A percentile compares a stretch with the other conserved stretches of the same genome.
phyloP scores from a whole-genome alignment of 2,888 invertebrate genomes.

The Alitta virens region DNA sequence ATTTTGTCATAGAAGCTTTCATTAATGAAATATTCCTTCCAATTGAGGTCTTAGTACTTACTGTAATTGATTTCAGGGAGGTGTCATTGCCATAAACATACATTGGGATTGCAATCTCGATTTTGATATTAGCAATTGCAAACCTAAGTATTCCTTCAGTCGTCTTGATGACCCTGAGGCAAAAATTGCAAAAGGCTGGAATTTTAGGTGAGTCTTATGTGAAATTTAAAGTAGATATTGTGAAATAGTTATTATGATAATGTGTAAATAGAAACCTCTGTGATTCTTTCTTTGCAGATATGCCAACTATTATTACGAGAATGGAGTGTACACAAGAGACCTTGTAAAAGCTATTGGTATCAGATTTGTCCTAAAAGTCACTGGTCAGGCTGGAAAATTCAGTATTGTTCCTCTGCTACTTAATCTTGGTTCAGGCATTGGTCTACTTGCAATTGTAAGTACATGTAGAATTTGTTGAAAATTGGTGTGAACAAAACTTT shows the following conservation, averaged over 20 bases:
- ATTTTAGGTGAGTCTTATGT: slow-evolving; percentile 56
- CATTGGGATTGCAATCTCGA: slow-evolving; percentile 61
- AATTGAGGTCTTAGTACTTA: neutral
- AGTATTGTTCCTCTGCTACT: slow-evolving; percentile 58
- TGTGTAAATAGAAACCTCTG: too few relatives aligned
- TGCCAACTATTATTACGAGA: slow-evolving; percentile 54
- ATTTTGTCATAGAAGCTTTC: neutral
- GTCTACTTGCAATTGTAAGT: slow-evolving; percentile 59
- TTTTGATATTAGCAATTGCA: slow-evolving; percentile 53
- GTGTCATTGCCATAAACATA: slow-evolving; percentile 58
- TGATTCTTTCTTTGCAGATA: slow-evolving; percentile 39
- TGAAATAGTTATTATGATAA: too few relatives aligned
- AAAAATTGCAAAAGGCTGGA: slow-evolving; percentile 58
- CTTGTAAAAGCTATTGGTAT: slow-evolving; percentile 59
- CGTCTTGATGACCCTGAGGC: slow-evolving; percentile 57
- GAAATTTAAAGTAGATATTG: too few relatives aligned
- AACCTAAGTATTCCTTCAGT: slow-evolving; percentile 58
- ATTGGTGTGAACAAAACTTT: too few relatives aligned
- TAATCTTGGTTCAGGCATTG: slow-evolving; percentile 61
- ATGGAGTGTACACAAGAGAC: slow-evolving; percentile 47
- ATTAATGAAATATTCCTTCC: neutral
- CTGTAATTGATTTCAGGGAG: slow-evolving; percentile 47
- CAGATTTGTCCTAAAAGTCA: slow-evolving; percentile 58
- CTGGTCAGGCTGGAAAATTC: slow-evolving; percentile 60
- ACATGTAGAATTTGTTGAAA: too few relatives aligned